Percentiles rank a stretch among this genome's conserved stretches.
phyloP scores from a whole-genome alignment of 1,140 invertebrate genomes.

The Caerostris darwini region DNA sequence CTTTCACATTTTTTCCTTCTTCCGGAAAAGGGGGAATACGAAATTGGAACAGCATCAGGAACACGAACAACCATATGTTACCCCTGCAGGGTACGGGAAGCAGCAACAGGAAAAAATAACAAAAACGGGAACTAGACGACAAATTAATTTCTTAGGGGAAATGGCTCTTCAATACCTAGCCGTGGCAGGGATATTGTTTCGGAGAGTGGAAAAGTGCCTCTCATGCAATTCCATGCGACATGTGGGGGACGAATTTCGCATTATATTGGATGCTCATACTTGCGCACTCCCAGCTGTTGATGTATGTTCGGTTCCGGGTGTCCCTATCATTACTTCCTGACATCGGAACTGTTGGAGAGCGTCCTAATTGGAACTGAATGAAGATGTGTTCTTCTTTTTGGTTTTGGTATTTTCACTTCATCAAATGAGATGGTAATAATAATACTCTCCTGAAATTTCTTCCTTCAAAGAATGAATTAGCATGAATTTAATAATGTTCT shows the following conservation, averaged over 20 bases:
- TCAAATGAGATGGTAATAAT: too few relatives aligned
- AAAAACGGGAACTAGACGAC: slow-evolving; percentile 22
- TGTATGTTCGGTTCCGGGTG: neutral
- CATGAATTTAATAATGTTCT: too few relatives aligned
- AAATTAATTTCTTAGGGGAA: slow-evolving; percentile 32
- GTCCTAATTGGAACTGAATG: too few relatives aligned
- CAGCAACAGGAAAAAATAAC: neutral
- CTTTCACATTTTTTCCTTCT: neutral
- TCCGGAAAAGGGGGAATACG: neutral
- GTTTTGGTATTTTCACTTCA: too few relatives aligned
- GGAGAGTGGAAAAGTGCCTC: neutral
- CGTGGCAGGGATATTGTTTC: neutral
- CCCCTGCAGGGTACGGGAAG: neutral
- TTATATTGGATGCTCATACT: slow-evolving; percentile 34
- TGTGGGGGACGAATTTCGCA: neutral
- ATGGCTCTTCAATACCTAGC: slow-evolving; percentile 35
- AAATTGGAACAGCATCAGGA: slow-evolving; percentile 24
- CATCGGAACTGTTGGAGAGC: too few relatives aligned
- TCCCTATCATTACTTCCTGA: too few relatives aligned
- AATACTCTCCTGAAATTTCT: too few relatives aligned
- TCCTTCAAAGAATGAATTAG: too few relatives aligned
- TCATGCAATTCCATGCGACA: slow-evolving; percentile 32
- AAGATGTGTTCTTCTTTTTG: too few relatives aligned
- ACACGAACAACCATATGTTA: slow-evolving; percentile 17
- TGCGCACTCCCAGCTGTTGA: slow-evolving; percentile 18